Percentiles rank a stretch among this genome's conserved stretches.
Conservation (phyloP, 2,113 vertebrate genomes). For the Tetraodon nigroviridis region DNA sequence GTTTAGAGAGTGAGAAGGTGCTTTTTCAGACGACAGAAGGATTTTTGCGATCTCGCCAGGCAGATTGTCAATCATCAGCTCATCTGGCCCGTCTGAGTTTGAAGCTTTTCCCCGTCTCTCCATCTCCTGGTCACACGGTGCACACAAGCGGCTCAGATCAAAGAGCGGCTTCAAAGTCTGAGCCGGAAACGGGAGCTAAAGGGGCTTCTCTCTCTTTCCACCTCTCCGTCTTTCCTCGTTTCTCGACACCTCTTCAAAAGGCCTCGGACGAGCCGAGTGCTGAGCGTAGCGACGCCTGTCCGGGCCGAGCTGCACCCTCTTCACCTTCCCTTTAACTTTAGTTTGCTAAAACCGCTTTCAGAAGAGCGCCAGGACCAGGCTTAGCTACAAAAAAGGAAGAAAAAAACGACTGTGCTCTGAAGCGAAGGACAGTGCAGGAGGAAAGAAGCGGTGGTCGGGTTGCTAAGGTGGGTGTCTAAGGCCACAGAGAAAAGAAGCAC, state of each 20-base stretch:
- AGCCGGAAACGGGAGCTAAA: constrained; percentile 70
- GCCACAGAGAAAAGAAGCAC: constrained; percentile 65
- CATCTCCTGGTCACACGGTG: constrained; percentile 61
- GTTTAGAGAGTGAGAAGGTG: constrained; percentile 26
- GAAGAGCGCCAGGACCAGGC: constrained; percentile 22
- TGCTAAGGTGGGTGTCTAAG: constrained; percentile 56
- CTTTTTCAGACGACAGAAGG: constrained; percentile 26
- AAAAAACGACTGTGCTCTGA: constrained; percentile 10
- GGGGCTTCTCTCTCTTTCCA: constrained; percentile 39
- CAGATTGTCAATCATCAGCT: constrained; percentile 48
- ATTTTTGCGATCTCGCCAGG: constrained; percentile 16
- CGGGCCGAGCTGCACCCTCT: constrained; percentile 31
- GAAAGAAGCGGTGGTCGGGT: constrained; percentile 34
- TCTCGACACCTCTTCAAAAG: constrained; percentile 63
- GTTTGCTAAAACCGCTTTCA: constrained; percentile 27
- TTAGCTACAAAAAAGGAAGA: not conserved
- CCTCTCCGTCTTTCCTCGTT: constrained; percentile 48
- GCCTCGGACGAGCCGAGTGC: constrained; percentile 27
- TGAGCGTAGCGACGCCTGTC: constrained; percentile 32
- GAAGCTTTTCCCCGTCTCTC: constrained; percentile 46
- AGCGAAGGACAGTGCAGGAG: constrained; percentile 20
- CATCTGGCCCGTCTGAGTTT: constrained; percentile 41
- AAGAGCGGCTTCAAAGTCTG: constrained; percentile 75
- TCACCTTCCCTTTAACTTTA: constrained; percentile 47
- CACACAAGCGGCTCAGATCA: constrained; percentile 71